Percentiles rank a stretch among this genome's conserved stretches.
These are phyloP conservation scores for Antedon mediterranea DNA, from an alignment of 53 echinoderm and acorn worm genomes.

Conservation along the genomic window DNA sequence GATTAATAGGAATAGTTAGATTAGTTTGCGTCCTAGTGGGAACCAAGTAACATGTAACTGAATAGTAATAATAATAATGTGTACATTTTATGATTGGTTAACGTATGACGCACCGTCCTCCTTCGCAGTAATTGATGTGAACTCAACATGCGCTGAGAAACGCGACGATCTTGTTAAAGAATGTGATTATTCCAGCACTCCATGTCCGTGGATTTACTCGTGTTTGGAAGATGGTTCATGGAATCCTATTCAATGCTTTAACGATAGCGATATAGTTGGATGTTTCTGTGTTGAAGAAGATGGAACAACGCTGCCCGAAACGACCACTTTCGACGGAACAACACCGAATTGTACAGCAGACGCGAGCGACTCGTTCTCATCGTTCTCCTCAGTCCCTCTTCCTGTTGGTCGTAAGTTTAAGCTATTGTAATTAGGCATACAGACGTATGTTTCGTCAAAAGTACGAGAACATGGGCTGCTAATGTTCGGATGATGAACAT, in stretches of 20 bases:
- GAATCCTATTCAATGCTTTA: neutral
- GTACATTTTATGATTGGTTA: no score
- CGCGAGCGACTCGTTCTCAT: neutral
- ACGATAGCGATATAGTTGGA: neutral
- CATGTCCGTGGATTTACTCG: neutral
- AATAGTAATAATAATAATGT: no score
- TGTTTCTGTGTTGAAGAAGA: neutral
- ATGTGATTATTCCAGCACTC: neutral
- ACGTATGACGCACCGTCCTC: neutral
- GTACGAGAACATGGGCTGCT: no score
- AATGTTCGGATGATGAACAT: no score
- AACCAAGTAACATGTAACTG: no score
- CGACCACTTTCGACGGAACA: neutral
- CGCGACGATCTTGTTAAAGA: neutral
- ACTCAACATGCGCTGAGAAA: neutral
- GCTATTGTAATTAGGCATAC: no score
- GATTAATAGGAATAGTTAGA: no score
- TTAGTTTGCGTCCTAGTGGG: no score
- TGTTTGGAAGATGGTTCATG: neutral
- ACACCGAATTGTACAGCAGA: neutral
- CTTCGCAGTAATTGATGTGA: neutral
- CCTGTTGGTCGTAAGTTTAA: neutral
- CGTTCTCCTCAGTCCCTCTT: neutral
- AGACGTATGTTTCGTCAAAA: no score
- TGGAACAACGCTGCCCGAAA: neutral